These are phyloP conservation scores for Scatophagus argus DNA, from an alignment of 2,113 vertebrate species.

Conservation along the genomic window DNA sequence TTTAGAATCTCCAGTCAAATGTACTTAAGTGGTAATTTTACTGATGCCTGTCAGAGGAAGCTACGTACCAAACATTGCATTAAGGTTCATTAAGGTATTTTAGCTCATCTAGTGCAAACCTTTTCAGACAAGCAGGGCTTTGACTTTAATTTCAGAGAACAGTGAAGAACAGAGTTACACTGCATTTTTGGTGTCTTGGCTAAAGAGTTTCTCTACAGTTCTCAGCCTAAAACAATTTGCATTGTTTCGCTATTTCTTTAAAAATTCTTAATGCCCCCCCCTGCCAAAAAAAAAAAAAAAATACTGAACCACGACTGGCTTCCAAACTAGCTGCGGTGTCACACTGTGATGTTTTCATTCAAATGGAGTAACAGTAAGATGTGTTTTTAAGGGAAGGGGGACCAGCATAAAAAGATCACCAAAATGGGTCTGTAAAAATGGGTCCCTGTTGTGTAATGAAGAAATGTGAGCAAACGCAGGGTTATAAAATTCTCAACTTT, in stretches of 20 bases:
- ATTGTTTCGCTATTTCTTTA: too few relatives aligned
- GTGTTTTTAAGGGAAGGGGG: background rate
- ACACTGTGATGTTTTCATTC: too few relatives aligned
- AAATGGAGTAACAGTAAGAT: too few relatives aligned
- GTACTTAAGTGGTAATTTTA: too few relatives aligned
- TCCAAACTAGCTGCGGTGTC: background rate
- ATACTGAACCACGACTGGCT: background rate
- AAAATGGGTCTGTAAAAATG: background rate
- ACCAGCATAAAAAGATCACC: background rate
- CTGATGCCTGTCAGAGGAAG: background rate
- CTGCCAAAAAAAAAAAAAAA: too few relatives aligned
- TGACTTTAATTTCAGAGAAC: too few relatives aligned
- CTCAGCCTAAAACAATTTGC: background rate
- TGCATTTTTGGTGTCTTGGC: background rate
- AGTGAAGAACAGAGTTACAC: too few relatives aligned
- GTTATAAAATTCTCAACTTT: slow-evolving; percentile 88
- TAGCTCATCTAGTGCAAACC: too few relatives aligned
- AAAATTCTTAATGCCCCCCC: too few relatives aligned
- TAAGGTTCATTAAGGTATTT: too few relatives aligned
- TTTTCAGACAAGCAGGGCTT: background rate
- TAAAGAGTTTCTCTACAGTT: too few relatives aligned
- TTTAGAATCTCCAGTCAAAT: background rate
- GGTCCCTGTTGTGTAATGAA: slow-evolving; percentile 30
- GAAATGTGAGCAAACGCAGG: slow-evolving; percentile 51
- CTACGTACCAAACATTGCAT: background rate